These are phyloP conservation scores for Harpegnathos saltator DNA, from an alignment of 1,140 invertebrate species.

Conservation along the genomic window DNA sequence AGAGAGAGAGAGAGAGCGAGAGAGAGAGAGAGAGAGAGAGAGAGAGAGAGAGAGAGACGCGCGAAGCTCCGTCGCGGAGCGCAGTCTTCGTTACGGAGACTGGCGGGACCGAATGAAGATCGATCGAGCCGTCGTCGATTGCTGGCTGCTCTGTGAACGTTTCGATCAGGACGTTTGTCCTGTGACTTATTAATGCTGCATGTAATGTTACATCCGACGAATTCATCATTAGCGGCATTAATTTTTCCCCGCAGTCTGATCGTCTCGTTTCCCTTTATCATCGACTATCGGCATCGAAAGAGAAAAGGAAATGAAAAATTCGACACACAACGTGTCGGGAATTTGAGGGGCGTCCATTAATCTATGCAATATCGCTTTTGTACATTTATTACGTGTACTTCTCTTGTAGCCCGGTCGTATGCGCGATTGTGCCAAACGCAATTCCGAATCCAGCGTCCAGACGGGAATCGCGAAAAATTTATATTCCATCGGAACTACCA, in stretches of 20 bases:
- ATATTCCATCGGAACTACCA: constrained; percentile 47
- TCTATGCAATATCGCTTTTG: constrained; percentile 32
- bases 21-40: too few relatives aligned
- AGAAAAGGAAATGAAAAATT: too few relatives aligned
- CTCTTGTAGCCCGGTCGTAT: constrained; percentile 27
- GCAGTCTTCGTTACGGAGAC: constrained; percentile 15
- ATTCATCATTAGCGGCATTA: background rate
- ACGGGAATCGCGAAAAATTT: constrained; percentile 50
- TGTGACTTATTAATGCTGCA: too few relatives aligned
- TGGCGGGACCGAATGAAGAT: constrained; percentile 1
- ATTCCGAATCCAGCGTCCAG: constrained; percentile 23
- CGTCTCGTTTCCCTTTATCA: constrained; percentile 4
- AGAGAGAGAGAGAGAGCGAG: background rate
- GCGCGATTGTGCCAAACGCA: constrained; percentile 33
- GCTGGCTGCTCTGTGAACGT: background rate
- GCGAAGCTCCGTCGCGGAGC: background rate
- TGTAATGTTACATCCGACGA: too few relatives aligned
- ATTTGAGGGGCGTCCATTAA: constrained; percentile 50
- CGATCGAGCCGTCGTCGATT: constrained; percentile 1
- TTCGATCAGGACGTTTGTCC: background rate
- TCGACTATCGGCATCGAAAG: background rate
- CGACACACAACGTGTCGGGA: background rate
- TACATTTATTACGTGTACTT: constrained; percentile 48
- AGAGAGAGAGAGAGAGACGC: too few relatives aligned
- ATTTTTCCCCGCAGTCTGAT: background rate